Evolutionary conservation across 2,888 invertebrate species (phyloP), one percentile per base, ranked within the genome.

Genomic region (Noctua janthina): DNA sequence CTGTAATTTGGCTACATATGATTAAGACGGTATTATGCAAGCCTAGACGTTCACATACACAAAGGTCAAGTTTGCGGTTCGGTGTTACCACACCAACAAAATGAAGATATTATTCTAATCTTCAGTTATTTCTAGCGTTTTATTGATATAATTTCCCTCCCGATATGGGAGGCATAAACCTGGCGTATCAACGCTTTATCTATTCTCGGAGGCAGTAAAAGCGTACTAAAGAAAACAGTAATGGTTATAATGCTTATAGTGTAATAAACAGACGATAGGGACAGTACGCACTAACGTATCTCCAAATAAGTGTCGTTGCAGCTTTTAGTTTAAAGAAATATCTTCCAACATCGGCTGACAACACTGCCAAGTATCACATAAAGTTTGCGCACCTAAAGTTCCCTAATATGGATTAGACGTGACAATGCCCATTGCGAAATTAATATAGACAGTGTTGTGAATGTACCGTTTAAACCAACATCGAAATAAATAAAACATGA

Each of bases 11-110:
- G 54, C 54, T 84, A 74, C 85, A 81, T 76, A 79, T 90, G 84
- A 86, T 89, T 81, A 83, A 75, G 35, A 29, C 11, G 13, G 29
- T 56, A 76, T 89, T 90, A 90, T 89, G 90, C 83, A 90, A 90
- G 69, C n/a, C 29, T 39, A 64, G 23, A 84, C 83, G 71, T 80
- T 85, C 82, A 78, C 79, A 76, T 46, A 29, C 74, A 39, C 7
- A 90, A 82, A 89, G 90, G 80, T 90, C 88, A 90, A 84, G 82
- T 84, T 81, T 83, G 70, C 59, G 43, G 35, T 62, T 11, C 66
- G 64, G n/a, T 64, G 75, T 71, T 75, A 68, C 67, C 75, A 73
- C 62, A 78, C 64, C 23, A 46, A 84, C 72, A 64, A 80, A 85
- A 89, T 81, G 54, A 83, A 89, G 78, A 85, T 67, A 79, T 87